Evolutionary conservation across 2,888 invertebrate genomes (phyloP), one percentile per base, ranked within the genome.

Genomic region (Himalopsyche japonica): DNA sequence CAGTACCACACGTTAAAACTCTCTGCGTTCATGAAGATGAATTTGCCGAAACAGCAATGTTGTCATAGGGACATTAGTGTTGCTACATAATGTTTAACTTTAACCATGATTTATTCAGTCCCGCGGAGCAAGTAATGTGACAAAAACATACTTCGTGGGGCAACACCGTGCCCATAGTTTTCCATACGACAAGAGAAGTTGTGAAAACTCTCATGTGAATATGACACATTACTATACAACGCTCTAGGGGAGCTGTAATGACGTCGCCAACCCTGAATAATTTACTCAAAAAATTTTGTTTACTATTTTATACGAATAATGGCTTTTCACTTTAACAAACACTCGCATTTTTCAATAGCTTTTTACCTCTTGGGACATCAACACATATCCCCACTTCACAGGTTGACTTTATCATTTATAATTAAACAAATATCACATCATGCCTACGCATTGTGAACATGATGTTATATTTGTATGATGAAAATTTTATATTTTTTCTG

Each of bases 71-170:
- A 81, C 83, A 85, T 85, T 83, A 83, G 83, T 48, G 81, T 77
- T 20, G 83, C 81, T 81, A 83, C 81, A 80, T 79, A 84, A 77
- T 86, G 83, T 84, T 86, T 83, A 80, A 85, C 83, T 82, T 86
- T 86, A 86, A 86, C 84, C 86, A 86, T 86, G 86, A 86, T 86
- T 86, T 86, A 86, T 86, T 86, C 85, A 86, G 83, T 85, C 86
- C 86, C 83, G 82, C 64, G 86, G 82, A 85, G 81, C 82, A 78
- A 84, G 83, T 84, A 76, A 82, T 77, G 82, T 83, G 85, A 86
- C 86, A 86, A 86, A 85, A 86, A 86, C 86, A 86, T 80, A 80
- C 85, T 82, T 37, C 79, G 80, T 76, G 78, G n/a, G 78, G 78
- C 80, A 77, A 49, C 84, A 80, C 76, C 77, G 57, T 77, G 78